Evolutionary conservation across 2,888 invertebrate genomes (phyloP).

Genomic region (Fabriciana adippe): DNA sequence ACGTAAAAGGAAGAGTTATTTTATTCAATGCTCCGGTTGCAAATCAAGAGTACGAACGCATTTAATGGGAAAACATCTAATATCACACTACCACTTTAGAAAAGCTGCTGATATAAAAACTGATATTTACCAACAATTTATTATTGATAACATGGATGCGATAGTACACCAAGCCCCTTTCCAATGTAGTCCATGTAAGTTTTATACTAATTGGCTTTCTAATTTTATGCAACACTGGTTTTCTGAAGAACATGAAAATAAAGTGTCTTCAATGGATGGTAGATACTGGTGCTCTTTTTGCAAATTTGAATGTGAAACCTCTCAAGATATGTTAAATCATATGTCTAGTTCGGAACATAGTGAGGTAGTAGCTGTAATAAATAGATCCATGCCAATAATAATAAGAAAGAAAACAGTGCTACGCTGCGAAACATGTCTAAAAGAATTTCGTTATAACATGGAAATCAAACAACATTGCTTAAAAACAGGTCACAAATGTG

Average conservation of each 20-base stretch:
- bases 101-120: slow-evolving; percentile 84
- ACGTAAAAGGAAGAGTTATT: slow-evolving; percentile 81
- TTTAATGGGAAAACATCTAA: slow-evolving; percentile 91
- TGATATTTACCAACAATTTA: slow-evolving; percentile 82
- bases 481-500: slow-evolving; percentile 73
- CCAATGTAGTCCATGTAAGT: slow-evolving; percentile 92
- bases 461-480: slow-evolving; percentile 85
- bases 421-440: slow-evolving; percentile 85
- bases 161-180: slow-evolving; percentile 92
- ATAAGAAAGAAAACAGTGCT: slow-evolving; percentile 86
- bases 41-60: slow-evolving; percentile 85
- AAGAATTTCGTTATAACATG: slow-evolving; percentile 88
- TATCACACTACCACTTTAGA: slow-evolving; percentile 92
- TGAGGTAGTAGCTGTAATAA: slow-evolving; percentile 88
- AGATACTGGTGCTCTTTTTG: slow-evolving; percentile 89
- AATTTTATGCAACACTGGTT: slow-evolving; percentile 89
- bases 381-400: slow-evolving; percentile 90
- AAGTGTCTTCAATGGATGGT: slow-evolving; percentile 78
- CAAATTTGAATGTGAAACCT: slow-evolving; percentile 85
- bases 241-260: slow-evolving; percentile 83
- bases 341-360: slow-evolving; percentile 85
- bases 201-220: slow-evolving; percentile 90
- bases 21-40: slow-evolving; percentile 87
- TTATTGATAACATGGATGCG: slow-evolving; percentile 89
- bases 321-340: slow-evolving; percentile 86